phyloP scores from a whole-genome alignment of 2,113 vertebrate genomes.

The Orcinus orca region DNA sequence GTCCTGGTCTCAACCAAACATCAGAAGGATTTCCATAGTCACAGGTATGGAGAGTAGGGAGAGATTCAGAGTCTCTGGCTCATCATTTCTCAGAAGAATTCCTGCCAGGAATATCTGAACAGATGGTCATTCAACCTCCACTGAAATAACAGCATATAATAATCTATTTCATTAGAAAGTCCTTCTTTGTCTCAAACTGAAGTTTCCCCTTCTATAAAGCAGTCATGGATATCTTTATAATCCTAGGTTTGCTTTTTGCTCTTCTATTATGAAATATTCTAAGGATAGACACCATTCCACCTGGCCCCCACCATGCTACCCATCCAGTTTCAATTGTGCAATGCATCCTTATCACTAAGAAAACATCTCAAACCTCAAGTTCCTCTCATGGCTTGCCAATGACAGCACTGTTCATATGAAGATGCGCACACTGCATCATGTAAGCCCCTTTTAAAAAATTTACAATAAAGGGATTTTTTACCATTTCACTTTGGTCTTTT shows the following conservation, averaged over 20 bases:
- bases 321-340: background rate
- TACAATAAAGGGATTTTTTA: background rate
- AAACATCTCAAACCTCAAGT: background rate
- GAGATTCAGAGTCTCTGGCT: background rate
- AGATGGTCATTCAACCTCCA: background rate
- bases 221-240: background rate
- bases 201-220: background rate
- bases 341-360: background rate
- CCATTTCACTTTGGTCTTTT: background rate
- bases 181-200: background rate
- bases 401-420: background rate
- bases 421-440: background rate
- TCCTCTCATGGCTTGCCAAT: background rate
- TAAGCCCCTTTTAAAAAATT: background rate
- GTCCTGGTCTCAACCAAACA: background rate
- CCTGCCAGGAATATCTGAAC: background rate
- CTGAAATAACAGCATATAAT: background rate
- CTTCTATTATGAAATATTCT: background rate
- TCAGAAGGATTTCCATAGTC: background rate
- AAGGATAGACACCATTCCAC: background rate
- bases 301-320: no score
- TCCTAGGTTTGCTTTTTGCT: background rate
- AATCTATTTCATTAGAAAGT: background rate
- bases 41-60: background rate
- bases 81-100: background rate